Conservation (phyloP, 1,140 invertebrate genomes). For the Magallana gigas region DNA sequence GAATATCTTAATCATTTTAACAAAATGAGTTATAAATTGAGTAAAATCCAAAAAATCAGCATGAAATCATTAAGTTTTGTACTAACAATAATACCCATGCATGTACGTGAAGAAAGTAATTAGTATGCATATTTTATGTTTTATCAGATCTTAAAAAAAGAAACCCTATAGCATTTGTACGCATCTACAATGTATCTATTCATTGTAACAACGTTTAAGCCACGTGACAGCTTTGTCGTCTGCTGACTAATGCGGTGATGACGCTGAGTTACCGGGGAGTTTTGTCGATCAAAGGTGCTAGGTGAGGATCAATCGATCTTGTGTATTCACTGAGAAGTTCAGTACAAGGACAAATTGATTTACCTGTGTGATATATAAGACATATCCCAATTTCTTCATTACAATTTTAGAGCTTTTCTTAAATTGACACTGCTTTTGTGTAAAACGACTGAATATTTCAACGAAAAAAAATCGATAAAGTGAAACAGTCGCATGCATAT, state of each 20-base stretch:
- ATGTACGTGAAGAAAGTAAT: too few species aligned
- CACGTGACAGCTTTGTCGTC: conserved; percentile 1
- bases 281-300: background rate
- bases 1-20: too few species aligned
- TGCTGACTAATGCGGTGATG: conserved; percentile 17
- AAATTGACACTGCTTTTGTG: background rate
- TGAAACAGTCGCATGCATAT: too few species aligned
- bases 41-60: too few species aligned
- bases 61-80: too few species aligned
- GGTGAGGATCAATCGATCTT: conserved; percentile 9
- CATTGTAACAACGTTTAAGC: background rate
- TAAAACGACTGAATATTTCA: background rate
- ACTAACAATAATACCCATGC: too few species aligned
- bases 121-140: too few species aligned
- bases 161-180: too few species aligned
- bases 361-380: too few species aligned
- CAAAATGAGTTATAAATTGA: too few species aligned
- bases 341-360: background rate
- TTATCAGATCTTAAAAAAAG: too few species aligned
- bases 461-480: background rate
- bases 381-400: background rate
- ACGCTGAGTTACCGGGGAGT: background rate
- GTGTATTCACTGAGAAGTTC: background rate
- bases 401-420: background rate
- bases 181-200: too few species aligned